Conservation (phyloP, 2,113 vertebrate genomes). For the Uropsilus gracilis region DNA sequence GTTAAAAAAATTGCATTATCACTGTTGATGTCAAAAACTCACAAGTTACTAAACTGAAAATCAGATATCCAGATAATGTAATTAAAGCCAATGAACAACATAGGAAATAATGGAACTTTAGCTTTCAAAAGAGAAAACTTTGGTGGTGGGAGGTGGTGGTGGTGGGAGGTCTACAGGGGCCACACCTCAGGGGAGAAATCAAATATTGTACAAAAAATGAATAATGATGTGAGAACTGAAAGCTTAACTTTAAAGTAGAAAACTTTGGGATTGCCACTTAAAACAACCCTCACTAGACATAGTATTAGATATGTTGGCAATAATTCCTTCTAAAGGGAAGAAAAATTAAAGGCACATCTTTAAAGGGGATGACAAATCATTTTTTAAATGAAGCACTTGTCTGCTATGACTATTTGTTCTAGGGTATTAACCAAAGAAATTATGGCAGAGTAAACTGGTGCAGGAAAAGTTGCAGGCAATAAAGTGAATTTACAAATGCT, state of each 20-base stretch:
- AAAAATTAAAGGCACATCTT: background rate
- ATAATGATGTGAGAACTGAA: too few species aligned
- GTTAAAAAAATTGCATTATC: background rate
- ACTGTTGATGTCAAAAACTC: slow-evolving; percentile 3
- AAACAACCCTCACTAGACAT: background rate
- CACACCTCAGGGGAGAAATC: too few species aligned
- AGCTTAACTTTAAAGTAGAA: slow-evolving; percentile 33
- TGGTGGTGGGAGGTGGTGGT: too few species aligned
- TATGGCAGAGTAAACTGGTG: background rate
- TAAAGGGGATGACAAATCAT: background rate
- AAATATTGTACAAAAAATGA: too few species aligned
- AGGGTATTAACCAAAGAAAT: slow-evolving; percentile 30
- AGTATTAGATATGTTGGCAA: background rate
- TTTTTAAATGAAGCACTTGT: background rate
- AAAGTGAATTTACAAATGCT: slow-evolving; percentile 1
- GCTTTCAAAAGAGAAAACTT: background rate
- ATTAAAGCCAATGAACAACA: slow-evolving; percentile 23
- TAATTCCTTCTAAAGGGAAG: background rate
- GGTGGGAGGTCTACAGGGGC: too few species aligned
- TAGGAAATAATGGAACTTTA: background rate
- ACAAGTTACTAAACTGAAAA: slow-evolving; percentile 38
- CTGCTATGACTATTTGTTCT: background rate
- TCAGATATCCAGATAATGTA: background rate
- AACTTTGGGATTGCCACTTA: background rate
- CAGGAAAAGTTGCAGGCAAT: background rate